Base-by-base conservation (phyloP, 2,113 vertebrate genomes). In the Leptobrachium leishanense region DNA sequence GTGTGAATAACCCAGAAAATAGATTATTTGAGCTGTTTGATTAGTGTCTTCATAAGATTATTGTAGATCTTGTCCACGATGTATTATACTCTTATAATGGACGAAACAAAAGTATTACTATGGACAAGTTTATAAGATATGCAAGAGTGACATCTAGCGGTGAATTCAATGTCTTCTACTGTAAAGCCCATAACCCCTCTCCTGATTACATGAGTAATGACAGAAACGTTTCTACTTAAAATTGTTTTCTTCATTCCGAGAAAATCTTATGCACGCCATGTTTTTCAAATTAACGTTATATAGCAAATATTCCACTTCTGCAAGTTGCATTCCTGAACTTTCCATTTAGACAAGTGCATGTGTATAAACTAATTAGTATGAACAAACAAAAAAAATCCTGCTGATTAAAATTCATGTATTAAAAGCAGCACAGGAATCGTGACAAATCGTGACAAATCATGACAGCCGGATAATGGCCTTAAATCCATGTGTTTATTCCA, bases 81-180 rank as follows among this genome's bases (percentile, higher is more conserved):
- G 20, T 31, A 31, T 31, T 50, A 50, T 8, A 50, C 46, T 5
- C 46, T 5, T 50, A 50, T 50, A 50, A 5, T 5, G 46, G 8
- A 8, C 8, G 46, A 50, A 8, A 50, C 4, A 50, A 59, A 59
- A 59, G 2, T 10, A 13, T 59, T 57, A 11, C 55, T 3, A 3
- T 59, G 13, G 55, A 59, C 1, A 15, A 2, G 13, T 42, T n/a
- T 64, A 76, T 55, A 53, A 42, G 0, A 6, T 40, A 81, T 68
- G 42, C 78, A 43, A 6, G 13, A 81, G 71, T 74, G 72, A 43
- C 71, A 81, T 59, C 78, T 74, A 68, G 72, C 74, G 78, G 72
- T 20, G 0, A 20, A 68, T 40, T 31, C 13, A 10, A 59, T 54
- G 50, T 31, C 46, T 50, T 5, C 4, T 50, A 4, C 8, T 8